Conservation (phyloP, 1,140 invertebrate species). For the Sarcophaga peregrina region DNA sequence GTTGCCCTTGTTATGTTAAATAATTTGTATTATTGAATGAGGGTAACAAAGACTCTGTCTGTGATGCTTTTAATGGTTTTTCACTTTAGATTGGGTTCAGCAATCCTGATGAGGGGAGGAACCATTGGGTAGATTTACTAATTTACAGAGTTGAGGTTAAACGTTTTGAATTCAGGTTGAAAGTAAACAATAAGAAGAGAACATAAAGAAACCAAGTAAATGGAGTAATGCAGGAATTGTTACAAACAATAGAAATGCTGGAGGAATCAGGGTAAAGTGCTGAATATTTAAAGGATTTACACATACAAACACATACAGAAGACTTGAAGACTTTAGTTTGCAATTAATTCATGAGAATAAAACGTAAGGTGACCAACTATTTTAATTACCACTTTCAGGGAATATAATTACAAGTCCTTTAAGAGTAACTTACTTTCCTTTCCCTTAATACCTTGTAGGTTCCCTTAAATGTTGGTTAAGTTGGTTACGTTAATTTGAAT, state of each 20-base stretch:
- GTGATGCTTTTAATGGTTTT: neutral
- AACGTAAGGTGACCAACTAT: neutral
- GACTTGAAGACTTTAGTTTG: too few relatives aligned
- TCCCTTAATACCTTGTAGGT: too few relatives aligned
- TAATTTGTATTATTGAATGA: neutral
- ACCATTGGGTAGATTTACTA: neutral
- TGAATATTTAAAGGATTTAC: neutral
- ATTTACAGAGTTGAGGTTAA: slow-evolving; percentile 10
- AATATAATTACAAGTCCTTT: too few relatives aligned
- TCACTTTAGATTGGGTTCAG: neutral
- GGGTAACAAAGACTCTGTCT: neutral
- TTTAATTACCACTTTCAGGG: too few relatives aligned
- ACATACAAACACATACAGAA: neutral
- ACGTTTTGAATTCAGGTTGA: neutral
- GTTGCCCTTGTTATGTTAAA: neutral
- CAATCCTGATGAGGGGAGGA: neutral
- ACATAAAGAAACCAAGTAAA: neutral
- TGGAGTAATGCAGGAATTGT: neutral
- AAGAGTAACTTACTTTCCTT: too few relatives aligned
- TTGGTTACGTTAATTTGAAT: neutral
- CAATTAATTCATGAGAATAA: neutral
- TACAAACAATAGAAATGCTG: neutral
- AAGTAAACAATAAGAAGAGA: too few relatives aligned
- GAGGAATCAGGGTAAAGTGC: neutral
- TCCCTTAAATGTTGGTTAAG: too few relatives aligned